Conservation (phyloP, 2,888 invertebrate species). For the Diogma glabrata region DNA sequence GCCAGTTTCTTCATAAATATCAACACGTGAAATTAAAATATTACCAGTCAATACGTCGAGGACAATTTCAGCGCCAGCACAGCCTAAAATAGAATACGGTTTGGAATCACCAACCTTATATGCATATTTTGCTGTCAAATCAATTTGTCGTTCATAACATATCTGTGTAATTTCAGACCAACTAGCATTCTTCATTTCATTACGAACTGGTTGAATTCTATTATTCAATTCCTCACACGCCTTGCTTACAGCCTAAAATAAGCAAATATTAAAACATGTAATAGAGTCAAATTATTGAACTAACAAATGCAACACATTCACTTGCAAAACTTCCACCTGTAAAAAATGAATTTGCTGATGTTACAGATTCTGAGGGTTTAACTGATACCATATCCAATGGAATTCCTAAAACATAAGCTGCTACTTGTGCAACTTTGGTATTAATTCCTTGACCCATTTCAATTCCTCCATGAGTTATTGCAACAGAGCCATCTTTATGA, state of each 20-base stretch:
- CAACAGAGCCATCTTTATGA: conserved; percentile 55
- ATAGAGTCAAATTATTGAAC: too few species aligned
- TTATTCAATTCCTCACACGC: conserved; percentile 51
- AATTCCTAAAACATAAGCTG: conserved; percentile 57
- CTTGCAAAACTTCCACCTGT: conserved; percentile 63
- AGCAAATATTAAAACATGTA: too few species aligned
- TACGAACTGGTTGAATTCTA: conserved; percentile 46
- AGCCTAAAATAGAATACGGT: conserved; percentile 52
- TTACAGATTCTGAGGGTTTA: conserved; percentile 51
- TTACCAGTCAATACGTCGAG: conserved; percentile 72
- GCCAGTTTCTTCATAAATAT: conserved; percentile 62
- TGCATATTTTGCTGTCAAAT: conserved; percentile 50
- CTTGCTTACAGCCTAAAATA: conserved; percentile 45
- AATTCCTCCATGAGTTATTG: conserved; percentile 57
- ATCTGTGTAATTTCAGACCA: conserved; percentile 47
- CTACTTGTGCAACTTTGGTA: conserved; percentile 64
- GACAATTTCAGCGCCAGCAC: conserved; percentile 56
- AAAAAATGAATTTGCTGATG: conserved; percentile 51
- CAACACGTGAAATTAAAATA: conserved; percentile 52
- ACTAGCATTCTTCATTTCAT: conserved; percentile 39
- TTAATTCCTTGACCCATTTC: conserved; percentile 75
- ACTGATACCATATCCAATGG: conserved; percentile 53
- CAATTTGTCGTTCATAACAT: conserved; percentile 42
- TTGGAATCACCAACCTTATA: conserved; percentile 41
- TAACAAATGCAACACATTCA: conserved; percentile 48